These are phyloP conservation scores for Papilio polyxenes DNA, from an alignment of 1,140 invertebrate species.

Conservation along the genomic window DNA sequence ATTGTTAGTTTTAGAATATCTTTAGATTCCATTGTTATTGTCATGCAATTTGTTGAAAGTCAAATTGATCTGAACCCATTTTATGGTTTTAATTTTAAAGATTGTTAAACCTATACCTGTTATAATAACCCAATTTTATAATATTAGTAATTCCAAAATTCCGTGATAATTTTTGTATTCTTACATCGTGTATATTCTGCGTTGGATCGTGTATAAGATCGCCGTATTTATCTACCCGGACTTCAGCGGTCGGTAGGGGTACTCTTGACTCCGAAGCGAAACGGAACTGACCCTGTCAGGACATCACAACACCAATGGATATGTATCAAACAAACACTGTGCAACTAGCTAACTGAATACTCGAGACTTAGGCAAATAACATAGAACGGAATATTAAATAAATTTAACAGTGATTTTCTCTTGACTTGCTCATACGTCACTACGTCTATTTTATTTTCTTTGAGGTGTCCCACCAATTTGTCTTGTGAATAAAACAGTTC, in stretches of 20 bases:
- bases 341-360: conserved; percentile 39
- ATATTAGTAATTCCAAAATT: conserved; percentile 21
- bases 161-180: conserved; percentile 42
- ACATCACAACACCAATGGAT: conserved; percentile 54
- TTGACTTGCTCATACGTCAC: too few relatives aligned
- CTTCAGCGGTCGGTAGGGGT: conserved; percentile 83
- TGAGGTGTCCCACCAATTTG: background rate
- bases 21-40: background rate
- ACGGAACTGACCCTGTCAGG: conserved; percentile 88
- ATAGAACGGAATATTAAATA: background rate
- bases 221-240: conserved; percentile 80
- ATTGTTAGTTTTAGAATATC: background rate
- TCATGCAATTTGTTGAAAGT: background rate
- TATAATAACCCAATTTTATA: conserved; percentile 24
- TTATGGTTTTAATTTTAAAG: background rate
- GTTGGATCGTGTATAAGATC: conserved; percentile 76
- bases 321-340: conserved; percentile 48
- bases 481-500: background rate
- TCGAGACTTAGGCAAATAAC: background rate
- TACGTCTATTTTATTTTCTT: too few relatives aligned
- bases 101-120: background rate
- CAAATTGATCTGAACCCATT: too few relatives aligned
- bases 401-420: too few relatives aligned
- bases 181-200: conserved; percentile 76
- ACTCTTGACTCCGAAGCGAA: conserved; percentile 88